Base-by-base conservation (phyloP, 1,140 invertebrate species). In the Palaemon carinicauda region DNA sequence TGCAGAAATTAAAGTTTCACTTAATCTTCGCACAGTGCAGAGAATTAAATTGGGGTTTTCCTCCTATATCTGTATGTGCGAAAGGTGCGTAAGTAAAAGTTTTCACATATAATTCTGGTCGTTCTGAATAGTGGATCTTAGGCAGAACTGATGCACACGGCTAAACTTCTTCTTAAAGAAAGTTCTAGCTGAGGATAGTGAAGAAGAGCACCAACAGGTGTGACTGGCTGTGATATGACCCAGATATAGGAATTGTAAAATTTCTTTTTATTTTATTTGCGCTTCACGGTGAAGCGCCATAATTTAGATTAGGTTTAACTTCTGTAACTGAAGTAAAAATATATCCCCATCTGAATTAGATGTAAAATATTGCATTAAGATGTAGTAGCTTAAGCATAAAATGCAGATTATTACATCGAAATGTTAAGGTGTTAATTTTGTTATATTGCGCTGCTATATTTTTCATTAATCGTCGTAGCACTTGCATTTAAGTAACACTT, bases 151-250 rank as follows among this genome's bases (percentile, higher is more conserved):
- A 56, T 77, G 73, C 29, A 33, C n/a, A 33, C 33, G 75, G 24
- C 29, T 54, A 29, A 73, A 65, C 27, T 69, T 29, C 31, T 29
- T 53, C 71, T 41, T n/a, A 60, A 54, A 54, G 52, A 69, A 69
- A 31, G 65, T 27, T 31, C 29, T 51, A 52, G 50, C 21, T 78
- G 53, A 31, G 21, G 50, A 52, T 15, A 24, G 77, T 52, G 41
- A 31, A 74, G 65, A 74, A 52, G 24, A 69, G 51, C 60, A 73
- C 73, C 65, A 53, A 31, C 77, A 86, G 29, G 77, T 74, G 84
- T 86, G 77, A 80, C 74, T 80, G 77, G 77, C 84, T 86, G 84
- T 86, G 84, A 86, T 86, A 86, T 86, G 77, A 86, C 77, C 84
- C 84, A 86, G 84, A 86, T 86, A 80, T 80, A 86, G 56, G 80